Conservation (phyloP, 92 coral and sea anemone species). For the Umimayanthus chanpuru region DNA sequence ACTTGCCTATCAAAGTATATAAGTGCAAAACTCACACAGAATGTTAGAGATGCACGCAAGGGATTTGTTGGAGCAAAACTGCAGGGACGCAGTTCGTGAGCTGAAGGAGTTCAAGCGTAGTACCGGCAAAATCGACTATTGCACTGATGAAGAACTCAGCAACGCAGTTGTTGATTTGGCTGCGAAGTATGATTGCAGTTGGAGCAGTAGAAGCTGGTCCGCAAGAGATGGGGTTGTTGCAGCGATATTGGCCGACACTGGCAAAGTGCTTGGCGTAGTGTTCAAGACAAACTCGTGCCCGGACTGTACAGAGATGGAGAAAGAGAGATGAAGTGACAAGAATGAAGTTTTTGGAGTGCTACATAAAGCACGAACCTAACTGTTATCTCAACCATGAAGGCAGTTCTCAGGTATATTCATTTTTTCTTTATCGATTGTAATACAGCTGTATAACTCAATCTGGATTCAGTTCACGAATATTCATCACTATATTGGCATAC, state of each 20-base stretch:
- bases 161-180: constrained; percentile 37
- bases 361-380: too few relatives aligned
- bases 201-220: constrained; percentile 49
- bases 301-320: constrained; percentile 49
- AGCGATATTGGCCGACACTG: constrained; percentile 42
- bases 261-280: constrained; percentile 47
- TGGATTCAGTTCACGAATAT: constrained; percentile 17
- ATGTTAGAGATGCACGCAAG: constrained; percentile 11
- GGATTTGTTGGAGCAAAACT: constrained; percentile 44
- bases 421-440: background rate
- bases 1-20: constrained; percentile 40
- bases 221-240: constrained; percentile 48
- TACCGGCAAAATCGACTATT: constrained; percentile 22
- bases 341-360: constrained; percentile 18
- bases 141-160: constrained; percentile 43
- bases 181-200: constrained; percentile 37
- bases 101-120: too few relatives aligned
- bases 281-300: constrained; percentile 44
- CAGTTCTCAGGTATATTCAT: background rate
- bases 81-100: constrained; percentile 28
- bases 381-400: background rate
- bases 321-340: constrained; percentile 32
- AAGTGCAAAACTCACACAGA: constrained; percentile 35
- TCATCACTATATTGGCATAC: too few relatives aligned
- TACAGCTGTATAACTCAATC: background rate